Base-by-base conservation (phyloP, 2,113 vertebrate species). In the Meriones unguiculatus region DNA sequence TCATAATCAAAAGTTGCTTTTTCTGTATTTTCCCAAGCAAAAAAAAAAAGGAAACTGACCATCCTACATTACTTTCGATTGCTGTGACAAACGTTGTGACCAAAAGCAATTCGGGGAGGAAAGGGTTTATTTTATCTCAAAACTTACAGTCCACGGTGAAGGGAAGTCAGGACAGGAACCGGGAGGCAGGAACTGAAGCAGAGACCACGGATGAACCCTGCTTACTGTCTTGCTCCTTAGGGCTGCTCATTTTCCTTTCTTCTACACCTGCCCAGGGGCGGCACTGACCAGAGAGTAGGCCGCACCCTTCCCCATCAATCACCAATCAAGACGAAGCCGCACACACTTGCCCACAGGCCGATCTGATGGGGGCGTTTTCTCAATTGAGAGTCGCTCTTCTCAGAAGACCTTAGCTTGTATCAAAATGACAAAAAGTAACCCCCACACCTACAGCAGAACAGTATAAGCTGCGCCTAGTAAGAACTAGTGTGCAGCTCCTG, bases 21-120 rank as follows among this genome's bases (percentile, higher is more conserved):
- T 75, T 46, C 18, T 80, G 7, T 89, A 57, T 75, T 93, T 78
- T 87, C 91, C 96, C 84, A 91, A 94, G 69, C 57, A 96, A 90
- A 54, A 84, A 64, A 84, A 82, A 64, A 91, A 94, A 89, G 32
- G 28, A 80, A 80, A 80, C 77, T 50, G 41, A 24, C 54, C 28
- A 12, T 64, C 81, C 24, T n/a, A 17, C 24, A 41, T 84, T 64
- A n/a, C n/a, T 84, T 84, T 64, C 57, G 64, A 28, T 64, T 84
- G 24, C 57, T 64, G n/a, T 62, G n/a, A 84, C 12, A 82, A 82
- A 15, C 57, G 28, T 32, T 81, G 35, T 41, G 38, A 62, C n/a
- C 81, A 64, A 84, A 80, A 84, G 25, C 57, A 84, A 41, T 3
- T 64, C 62, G 6, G n/a, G 35, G 80, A 84, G 57, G 22, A 62